A percentile compares a stretch with the other conserved stretches of the same genome.
These are phyloP conservation scores for Xiphophorus hellerii DNA, from an alignment of 2,113 vertebrate species.

Conservation along the genomic window DNA sequence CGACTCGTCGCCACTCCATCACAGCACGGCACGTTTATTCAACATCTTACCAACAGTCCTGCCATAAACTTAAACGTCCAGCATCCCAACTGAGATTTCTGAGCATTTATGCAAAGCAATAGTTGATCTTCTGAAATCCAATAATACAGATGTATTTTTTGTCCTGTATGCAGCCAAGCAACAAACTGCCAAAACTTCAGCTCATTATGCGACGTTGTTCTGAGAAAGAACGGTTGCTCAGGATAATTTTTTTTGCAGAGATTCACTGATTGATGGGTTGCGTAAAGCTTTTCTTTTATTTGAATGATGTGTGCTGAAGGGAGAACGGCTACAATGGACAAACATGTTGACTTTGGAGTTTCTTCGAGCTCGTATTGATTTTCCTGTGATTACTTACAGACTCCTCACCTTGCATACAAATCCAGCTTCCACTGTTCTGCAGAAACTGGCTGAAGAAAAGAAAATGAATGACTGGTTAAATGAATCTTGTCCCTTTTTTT, in stretches of 20 bases:
- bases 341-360: conserved; percentile 50
- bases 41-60: no score
- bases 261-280: conserved; percentile 8
- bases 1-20: no score
- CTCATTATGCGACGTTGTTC: no score
- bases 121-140: no score
- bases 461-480: background rate
- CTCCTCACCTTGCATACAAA: conserved; percentile 21
- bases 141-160: no score
- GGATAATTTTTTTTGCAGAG: background rate
- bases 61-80: no score
- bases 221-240: no score
- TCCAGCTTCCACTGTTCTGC: conserved; percentile 10
- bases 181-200: no score
- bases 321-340: conserved; percentile 5
- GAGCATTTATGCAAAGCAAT: no score
- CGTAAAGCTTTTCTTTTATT: background rate
- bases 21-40: no score
- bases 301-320: background rate
- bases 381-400: conserved; percentile 43
- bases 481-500: background rate
- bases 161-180: no score
- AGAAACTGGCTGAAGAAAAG: conserved; percentile 16
- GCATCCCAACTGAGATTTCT: no score
- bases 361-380: conserved; percentile 43